These are phyloP conservation scores for Huso huso DNA, from an alignment of 2,797 vertebrate species.

Conservation along the genomic window DNA sequence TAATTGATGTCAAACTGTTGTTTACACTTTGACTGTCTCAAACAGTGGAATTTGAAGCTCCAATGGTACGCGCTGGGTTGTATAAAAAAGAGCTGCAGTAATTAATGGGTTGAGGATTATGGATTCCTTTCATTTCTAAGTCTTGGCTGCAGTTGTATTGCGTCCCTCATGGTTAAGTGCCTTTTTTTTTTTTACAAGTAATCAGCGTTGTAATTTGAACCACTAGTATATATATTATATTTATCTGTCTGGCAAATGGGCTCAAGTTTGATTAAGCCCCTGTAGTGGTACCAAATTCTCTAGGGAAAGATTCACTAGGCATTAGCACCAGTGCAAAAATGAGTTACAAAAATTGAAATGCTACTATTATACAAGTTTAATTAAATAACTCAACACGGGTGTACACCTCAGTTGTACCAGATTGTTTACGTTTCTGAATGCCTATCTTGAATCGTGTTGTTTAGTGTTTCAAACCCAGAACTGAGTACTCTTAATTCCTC, in stretches of 20 bases:
- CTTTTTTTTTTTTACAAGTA: neutral
- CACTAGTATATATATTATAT: neutral
- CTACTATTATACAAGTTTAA: too few relatives aligned
- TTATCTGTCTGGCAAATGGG: neutral
- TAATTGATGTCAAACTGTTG: neutral
- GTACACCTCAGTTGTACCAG: too few relatives aligned
- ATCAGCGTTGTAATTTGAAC: neutral
- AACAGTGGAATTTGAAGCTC: neutral
- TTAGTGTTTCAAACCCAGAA: too few relatives aligned
- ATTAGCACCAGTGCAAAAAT: too few relatives aligned
- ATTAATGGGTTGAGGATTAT: neutral
- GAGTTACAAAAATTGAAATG: too few relatives aligned
- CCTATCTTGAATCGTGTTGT: too few relatives aligned
- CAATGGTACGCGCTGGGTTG: neutral
- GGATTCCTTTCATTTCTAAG: neutral
- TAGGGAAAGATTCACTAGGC: too few relatives aligned
- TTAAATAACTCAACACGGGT: too few relatives aligned
- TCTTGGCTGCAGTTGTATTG: neutral
- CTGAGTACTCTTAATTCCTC: too few relatives aligned
- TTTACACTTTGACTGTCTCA: neutral
- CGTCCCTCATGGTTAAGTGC: neutral
- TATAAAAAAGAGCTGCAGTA: neutral
- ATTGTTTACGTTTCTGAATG: too few relatives aligned
- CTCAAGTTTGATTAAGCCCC: too few relatives aligned
- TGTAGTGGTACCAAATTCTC: too few relatives aligned